These are phyloP conservation scores for Habroteleia sp. DNA, from an alignment of 2,888 invertebrate species.

Conservation along the genomic window DNA sequence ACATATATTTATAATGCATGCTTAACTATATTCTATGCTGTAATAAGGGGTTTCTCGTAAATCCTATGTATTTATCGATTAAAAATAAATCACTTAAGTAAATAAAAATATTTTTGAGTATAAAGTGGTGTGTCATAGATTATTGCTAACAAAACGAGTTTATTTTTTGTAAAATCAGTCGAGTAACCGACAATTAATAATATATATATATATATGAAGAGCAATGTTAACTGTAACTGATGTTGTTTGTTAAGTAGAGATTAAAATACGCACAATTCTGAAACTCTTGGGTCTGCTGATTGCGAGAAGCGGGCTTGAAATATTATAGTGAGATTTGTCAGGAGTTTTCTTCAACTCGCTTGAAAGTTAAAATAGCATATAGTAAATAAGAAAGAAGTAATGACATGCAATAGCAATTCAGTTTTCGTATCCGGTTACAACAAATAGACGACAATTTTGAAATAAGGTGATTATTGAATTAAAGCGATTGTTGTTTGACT, in stretches of 20 bases:
- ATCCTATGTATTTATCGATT: too few species aligned
- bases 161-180: too few species aligned
- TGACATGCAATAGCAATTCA: constrained; percentile 14
- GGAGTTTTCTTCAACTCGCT: constrained; percentile 9
- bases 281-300: constrained; percentile 1
- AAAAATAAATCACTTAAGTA: too few species aligned
- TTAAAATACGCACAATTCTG: not conserved
- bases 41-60: too few species aligned
- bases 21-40: too few species aligned
- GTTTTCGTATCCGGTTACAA: constrained; percentile 4
- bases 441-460: constrained; percentile 1
- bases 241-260: not conserved
- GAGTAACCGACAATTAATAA: too few species aligned
- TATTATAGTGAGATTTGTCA: constrained; percentile 30
- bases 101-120: too few species aligned
- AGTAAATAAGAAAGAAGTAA: constrained; percentile 14
- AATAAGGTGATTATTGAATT: not conserved
- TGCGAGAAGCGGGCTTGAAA: constrained; percentile 14
- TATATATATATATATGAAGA: not conserved
- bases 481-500: not conserved
- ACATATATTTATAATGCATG: too few species aligned
- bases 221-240: constrained; percentile 6
- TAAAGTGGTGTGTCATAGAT: too few species aligned
- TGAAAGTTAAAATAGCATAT: constrained; percentile 18
- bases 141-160: too few species aligned